Percentiles rank a stretch among this genome's conserved stretches.
Evolutionary conservation across 2,797 vertebrate genomes (phyloP).

Genomic region (Hozukius guyotensis): DNA sequence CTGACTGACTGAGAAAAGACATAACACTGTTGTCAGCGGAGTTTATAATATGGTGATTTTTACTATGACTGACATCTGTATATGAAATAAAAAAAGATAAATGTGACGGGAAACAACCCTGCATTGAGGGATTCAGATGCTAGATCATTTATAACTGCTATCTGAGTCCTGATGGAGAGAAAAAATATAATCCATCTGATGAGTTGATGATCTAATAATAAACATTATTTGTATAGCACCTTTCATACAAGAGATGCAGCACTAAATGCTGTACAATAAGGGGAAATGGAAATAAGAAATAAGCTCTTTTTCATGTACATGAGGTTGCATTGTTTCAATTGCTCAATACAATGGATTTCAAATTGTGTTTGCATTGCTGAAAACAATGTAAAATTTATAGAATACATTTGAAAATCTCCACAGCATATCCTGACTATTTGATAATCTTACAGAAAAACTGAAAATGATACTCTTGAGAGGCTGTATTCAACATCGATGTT

Average conservation of each 20-base stretch:
- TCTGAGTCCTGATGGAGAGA: background rate
- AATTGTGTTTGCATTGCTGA: background rate
- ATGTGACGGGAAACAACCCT: background rate
- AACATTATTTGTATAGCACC: background rate
- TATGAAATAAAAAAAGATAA: background rate
- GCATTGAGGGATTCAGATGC: background rate
- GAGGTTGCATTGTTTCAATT: background rate
- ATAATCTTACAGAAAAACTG: background rate
- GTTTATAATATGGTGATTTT: no score
- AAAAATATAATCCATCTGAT: background rate
- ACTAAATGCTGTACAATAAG: background rate
- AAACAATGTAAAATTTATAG: background rate
- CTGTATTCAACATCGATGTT: background rate
- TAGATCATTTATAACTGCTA: background rate
- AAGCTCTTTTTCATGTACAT: background rate
- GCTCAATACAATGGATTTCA: background rate
- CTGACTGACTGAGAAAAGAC: no score
- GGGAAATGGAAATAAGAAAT: background rate
- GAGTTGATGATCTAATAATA: background rate
- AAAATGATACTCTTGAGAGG: background rate
- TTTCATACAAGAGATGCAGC: background rate
- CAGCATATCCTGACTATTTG: background rate
- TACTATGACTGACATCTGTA: background rate
- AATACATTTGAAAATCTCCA: background rate
- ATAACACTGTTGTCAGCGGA: no score